A percentile compares a stretch with the other conserved stretches of the same genome.
Evolutionary conservation across 2,888 invertebrate genomes (phyloP).

Genomic region (Galeopsomyia nigrocyanea): DNA sequence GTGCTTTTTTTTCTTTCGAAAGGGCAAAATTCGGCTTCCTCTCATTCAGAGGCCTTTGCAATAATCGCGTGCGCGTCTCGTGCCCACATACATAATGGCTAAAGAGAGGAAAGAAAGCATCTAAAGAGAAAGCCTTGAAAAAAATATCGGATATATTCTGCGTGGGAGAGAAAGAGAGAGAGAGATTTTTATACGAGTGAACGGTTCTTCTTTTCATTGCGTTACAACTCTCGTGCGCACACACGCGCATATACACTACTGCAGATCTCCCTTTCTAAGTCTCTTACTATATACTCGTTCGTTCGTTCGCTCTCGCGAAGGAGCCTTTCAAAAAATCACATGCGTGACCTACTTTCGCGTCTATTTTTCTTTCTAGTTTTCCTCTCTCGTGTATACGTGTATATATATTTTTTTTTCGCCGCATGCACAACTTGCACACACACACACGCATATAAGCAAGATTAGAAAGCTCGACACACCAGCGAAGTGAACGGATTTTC

Average conservation of each 20-base stretch:
- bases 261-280: slow-evolving; percentile 28
- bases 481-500: too few species aligned
- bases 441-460: too few species aligned
- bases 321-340: slow-evolving; percentile 32
- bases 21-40: slow-evolving; percentile 26
- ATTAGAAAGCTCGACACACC: too few species aligned
- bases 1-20: slow-evolving; percentile 40
- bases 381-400: too few species aligned
- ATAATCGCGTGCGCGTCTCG: slow-evolving; percentile 32
- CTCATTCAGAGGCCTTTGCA: slow-evolving; percentile 26
- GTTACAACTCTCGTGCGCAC: background rate
- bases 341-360: slow-evolving; percentile 36
- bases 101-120: slow-evolving; percentile 18
- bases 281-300: too few species aligned
- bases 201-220: slow-evolving; percentile 33
- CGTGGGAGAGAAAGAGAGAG: slow-evolving; percentile 35
- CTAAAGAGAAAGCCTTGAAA: slow-evolving; percentile 44
- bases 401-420: too few species aligned
- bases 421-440: too few species aligned
- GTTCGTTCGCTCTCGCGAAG: background rate
- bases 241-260: too few species aligned
- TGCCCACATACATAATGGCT: slow-evolving; percentile 29
- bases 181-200: slow-evolving; percentile 11
- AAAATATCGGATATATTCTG: slow-evolving; percentile 44
- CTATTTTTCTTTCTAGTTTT: background rate